A percentile compares a stretch with the other conserved stretches of the same genome.
Conservation (phyloP, 2,797 vertebrate species). For the Telmatherina bonti region DNA sequence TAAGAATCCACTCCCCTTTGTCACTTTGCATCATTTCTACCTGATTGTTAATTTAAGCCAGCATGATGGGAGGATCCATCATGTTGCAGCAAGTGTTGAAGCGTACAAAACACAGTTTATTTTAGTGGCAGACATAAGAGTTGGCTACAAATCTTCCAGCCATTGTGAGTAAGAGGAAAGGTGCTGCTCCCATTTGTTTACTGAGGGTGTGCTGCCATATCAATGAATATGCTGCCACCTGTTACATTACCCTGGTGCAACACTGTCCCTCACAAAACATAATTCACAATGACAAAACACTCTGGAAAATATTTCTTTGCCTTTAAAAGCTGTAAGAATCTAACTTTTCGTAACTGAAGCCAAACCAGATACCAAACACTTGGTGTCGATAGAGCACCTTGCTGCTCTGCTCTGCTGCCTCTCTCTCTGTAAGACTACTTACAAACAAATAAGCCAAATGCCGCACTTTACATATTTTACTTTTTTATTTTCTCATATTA, state of each 20-base stretch:
- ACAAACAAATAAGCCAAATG: too few relatives aligned
- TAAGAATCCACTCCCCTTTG: background rate
- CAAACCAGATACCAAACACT: constrained; percentile 5
- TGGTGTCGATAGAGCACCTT: constrained; percentile 16
- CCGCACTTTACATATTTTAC: constrained; percentile 3
- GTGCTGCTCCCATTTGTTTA: constrained; percentile 54
- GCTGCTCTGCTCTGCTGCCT: constrained; percentile 13
- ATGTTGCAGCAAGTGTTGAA: constrained; percentile 8
- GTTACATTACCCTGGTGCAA: constrained; percentile 76
- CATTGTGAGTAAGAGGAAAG: constrained; percentile 14
- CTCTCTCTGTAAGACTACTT: constrained; percentile 19
- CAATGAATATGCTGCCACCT: constrained; percentile 82
- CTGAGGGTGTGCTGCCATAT: constrained; percentile 80
- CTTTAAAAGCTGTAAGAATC: background rate
- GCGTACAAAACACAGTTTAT: background rate
- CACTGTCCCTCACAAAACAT: constrained; percentile 26
- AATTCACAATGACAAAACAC: constrained; percentile 1
- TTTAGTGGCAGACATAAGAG: constrained; percentile 10
- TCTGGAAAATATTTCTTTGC: background rate
- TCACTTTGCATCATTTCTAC: constrained; percentile 2
- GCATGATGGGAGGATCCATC: background rate
- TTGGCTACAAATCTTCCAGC: background rate
- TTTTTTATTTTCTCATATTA: background rate
- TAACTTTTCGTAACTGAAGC: background rate
- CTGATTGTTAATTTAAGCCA: constrained; percentile 22